phyloP scores from a whole-genome alignment of 2,888 invertebrate species.

The Apamea crenata region DNA sequence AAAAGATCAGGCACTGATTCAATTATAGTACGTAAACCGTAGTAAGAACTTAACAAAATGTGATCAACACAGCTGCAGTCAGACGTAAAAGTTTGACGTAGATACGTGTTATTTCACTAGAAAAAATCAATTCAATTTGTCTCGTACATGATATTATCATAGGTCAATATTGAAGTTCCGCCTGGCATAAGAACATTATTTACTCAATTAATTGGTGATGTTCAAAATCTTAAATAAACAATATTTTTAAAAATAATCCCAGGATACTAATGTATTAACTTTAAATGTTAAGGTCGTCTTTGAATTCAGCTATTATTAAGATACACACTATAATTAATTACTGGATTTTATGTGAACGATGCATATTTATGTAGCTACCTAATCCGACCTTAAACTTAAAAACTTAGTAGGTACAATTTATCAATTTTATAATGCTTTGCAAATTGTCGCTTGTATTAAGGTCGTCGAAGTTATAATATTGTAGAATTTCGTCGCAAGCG shows the following conservation, averaged over 20 bases:
- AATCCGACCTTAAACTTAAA: constrained; percentile 33
- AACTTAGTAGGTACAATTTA: constrained; percentile 4
- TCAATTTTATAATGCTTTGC: constrained; percentile 16
- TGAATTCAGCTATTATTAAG: constrained; percentile 40
- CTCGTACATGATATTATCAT: constrained; percentile 51
- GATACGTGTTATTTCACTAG: constrained; percentile 12
- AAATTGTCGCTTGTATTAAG: neutral
- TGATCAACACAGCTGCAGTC: neutral
- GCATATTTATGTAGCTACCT: constrained; percentile 1
- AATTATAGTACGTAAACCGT: neutral
- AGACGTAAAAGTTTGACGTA: constrained; percentile 1
- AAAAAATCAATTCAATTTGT: constrained; percentile 29
- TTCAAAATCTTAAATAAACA: constrained; percentile 40
- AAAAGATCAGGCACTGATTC: neutral
- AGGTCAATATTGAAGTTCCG: constrained; percentile 63
- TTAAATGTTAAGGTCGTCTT: constrained; percentile 58
- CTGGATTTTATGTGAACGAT: constrained; percentile 24
- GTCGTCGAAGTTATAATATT: neutral
- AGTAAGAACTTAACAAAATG: neutral
- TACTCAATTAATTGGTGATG: constrained; percentile 51
- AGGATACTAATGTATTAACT: constrained; percentile 47
- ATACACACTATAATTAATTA: constrained; percentile 43
- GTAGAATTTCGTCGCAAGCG: neutral
- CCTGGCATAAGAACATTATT: constrained; percentile 47
- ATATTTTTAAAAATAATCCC: constrained; percentile 29